Evolutionary conservation across 2,113 vertebrate species (phyloP).

Genomic region (Percopsis transmontana): DNA sequence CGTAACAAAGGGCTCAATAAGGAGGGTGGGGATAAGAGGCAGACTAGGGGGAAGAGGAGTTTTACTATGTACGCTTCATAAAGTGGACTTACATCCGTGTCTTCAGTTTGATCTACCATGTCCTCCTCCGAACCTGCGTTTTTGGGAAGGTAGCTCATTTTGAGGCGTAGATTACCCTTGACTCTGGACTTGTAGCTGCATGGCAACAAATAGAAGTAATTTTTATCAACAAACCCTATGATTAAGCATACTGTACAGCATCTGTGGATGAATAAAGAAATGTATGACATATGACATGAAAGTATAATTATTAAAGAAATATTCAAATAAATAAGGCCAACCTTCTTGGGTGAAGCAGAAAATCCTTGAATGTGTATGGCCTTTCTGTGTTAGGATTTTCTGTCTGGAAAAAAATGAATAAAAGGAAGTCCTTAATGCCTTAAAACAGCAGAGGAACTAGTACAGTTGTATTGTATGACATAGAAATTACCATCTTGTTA

Average conservation of each 20-base stretch:
- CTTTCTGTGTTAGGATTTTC: conserved; percentile 93
- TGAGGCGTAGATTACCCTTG: conserved; percentile 94
- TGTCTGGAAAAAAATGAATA: conserved; percentile 83
- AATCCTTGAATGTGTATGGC: conserved; percentile 97
- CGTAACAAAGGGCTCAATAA: background rate
- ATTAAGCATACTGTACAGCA: background rate
- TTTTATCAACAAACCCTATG: background rate
- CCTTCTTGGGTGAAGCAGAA: conserved; percentile 97
- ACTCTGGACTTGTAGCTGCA: conserved; percentile 93
- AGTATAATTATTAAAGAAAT: background rate
- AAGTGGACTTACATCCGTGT: conserved; percentile 83
- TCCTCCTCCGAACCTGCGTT: conserved; percentile 86
- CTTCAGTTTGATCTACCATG: conserved; percentile 83
- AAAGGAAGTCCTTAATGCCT: conserved; percentile 11
- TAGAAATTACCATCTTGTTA: conserved; percentile 17
- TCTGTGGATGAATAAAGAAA: background rate
- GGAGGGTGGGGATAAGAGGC: background rate
- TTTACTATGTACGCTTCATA: too few relatives aligned
- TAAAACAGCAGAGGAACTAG: conserved; percentile 1
- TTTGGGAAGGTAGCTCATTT: conserved; percentile 98
- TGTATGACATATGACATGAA: background rate
- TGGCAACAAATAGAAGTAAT: conserved; percentile 28
- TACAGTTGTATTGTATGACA: conserved; percentile 8
- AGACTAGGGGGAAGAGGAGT: too few relatives aligned
- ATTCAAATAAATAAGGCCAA: conserved; percentile 62